Base-by-base conservation (phyloP, 2,113 vertebrate species). In the Perca flavescens region DNA sequence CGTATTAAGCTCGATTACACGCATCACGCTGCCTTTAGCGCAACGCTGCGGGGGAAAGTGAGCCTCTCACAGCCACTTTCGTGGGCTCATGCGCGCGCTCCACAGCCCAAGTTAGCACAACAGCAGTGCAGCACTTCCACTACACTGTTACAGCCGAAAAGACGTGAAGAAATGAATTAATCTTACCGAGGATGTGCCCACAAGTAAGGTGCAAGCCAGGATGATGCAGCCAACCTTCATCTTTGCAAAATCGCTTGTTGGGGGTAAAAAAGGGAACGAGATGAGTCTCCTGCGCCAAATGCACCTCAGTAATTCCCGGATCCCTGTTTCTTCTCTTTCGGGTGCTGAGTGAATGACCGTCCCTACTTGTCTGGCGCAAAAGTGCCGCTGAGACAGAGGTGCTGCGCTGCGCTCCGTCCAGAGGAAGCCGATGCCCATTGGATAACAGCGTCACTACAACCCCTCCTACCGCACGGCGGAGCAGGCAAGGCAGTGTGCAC, bases 141-240 rank as follows among this genome's bases (percentile, higher is more conserved):
- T 11, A 28, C 2, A 66, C 84, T 65, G 83, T 74, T 13, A 11
- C 11, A 11, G 49, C 60, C 34, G 25, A 77, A n/a, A 82, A 81
- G n/a, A 84, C 76, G 12, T 15, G 53, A 22, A 88, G 50, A 77
- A 82, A 91, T 75, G 0, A 89, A 93, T 80, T 83, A 78, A 76
- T 93, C 95, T 96, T 94, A 96, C 95, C 95, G 70, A 92, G 80
- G 95, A 95, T 88, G 94, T 86, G 72, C 87, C 92, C 88, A 87
- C 86, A 73, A 95, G 88, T 85, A 94, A 91, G 91, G 93, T 89
- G 90, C 91, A 94, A 89, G 93, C 88, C 93, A 95, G 79, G 77
- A 93, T 71, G 88, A 94, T 74, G 88, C 92, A 92, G 89, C 84
- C 91, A 68, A 73, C 76, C 89, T 86, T 91, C 95, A 96, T 96